These are phyloP conservation scores for Neotoxoptera formosana DNA, from an alignment of 1,140 invertebrate species.

Conservation along the genomic window DNA sequence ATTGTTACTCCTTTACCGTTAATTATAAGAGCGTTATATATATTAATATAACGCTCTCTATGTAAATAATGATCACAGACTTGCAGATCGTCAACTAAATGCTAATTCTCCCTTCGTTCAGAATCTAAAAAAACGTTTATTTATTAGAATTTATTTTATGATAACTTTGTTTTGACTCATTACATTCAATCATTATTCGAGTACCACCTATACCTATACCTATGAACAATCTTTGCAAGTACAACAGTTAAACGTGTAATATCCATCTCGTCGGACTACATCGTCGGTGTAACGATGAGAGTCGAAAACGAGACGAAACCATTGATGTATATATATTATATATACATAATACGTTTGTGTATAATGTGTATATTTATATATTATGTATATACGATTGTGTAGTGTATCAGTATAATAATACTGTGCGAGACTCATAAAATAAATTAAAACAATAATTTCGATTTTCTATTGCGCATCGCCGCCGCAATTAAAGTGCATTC, in stretches of 20 bases:
- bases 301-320: not conserved
- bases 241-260: not conserved
- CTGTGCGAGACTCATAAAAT: not conserved
- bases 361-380: not conserved
- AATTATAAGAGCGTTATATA: too few relatives aligned
- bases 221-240: not conserved
- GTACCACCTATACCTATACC: too few relatives aligned
- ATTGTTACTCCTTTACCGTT: not conserved
- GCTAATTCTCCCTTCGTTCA: not conserved
- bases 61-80: not conserved
- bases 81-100: not conserved
- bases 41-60: not conserved
- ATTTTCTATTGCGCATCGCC: not conserved
- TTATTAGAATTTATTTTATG: not conserved
- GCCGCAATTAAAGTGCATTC: not conserved
- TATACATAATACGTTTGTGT: not conserved
- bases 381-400: not conserved
- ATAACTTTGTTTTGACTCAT: not conserved
- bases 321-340: too few relatives aligned
- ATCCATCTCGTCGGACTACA: not conserved
- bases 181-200: too few relatives aligned
- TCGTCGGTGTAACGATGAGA: not conserved
- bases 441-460: not conserved
- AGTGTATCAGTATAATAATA: not conserved
- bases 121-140: not conserved